phyloP scores from a whole-genome alignment of 2,797 vertebrate species.

The Emys orbicularis region DNA sequence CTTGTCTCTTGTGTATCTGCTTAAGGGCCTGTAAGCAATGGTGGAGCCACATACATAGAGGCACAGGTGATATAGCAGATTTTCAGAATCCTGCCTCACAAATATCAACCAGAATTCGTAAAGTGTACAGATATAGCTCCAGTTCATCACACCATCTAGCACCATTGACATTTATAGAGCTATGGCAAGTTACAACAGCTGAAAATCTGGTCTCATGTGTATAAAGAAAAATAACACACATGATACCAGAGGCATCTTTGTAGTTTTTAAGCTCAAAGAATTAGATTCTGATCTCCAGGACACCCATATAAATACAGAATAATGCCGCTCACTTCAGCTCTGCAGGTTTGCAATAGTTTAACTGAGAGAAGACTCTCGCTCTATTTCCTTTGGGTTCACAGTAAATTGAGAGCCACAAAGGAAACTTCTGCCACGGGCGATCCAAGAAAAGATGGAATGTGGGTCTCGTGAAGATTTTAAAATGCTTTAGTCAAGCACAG shows the following conservation, averaged over 20 bases:
- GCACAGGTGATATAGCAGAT: neutral
- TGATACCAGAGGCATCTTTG: neutral
- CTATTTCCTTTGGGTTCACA: neutral
- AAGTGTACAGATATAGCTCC: neutral
- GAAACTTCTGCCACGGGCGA: neutral
- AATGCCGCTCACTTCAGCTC: neutral
- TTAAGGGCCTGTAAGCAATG: neutral
- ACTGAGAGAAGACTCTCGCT: neutral
- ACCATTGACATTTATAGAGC: neutral
- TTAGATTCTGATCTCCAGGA: neutral
- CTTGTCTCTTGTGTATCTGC: neutral
- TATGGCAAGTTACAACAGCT: neutral
- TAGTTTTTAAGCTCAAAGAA: neutral
- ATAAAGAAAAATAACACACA: neutral
- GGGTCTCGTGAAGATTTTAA: neutral
- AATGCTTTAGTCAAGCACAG: neutral
- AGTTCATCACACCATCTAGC: neutral
- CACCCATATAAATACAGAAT: neutral
- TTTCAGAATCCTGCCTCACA: neutral
- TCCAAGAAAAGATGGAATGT: neutral
- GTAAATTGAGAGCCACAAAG: neutral
- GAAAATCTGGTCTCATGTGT: neutral
- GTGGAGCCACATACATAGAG: neutral
- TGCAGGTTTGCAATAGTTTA: neutral
- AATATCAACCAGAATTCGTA: neutral